These are phyloP conservation scores for Coleophora deauratella DNA, from an alignment of 2,888 invertebrate genomes.

Conservation along the genomic window DNA sequence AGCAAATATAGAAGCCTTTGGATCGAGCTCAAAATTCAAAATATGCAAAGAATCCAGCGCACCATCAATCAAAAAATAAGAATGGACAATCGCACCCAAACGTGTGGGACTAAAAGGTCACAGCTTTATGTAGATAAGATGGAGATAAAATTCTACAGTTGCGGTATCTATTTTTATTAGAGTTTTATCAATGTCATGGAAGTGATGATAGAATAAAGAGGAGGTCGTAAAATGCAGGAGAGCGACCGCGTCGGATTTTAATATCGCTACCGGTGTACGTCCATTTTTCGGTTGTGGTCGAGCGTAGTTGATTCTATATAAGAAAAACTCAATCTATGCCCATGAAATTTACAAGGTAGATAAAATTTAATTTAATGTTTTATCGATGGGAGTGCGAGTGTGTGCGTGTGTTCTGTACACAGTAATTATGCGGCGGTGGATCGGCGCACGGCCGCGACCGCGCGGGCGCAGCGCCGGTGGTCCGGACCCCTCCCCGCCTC, in stretches of 20 bases:
- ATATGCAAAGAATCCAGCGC: constrained; percentile 45
- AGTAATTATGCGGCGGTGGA: constrained; percentile 69
- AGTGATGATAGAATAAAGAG: constrained; percentile 32
- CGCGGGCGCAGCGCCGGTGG: constrained; percentile 69
- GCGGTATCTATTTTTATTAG: constrained; percentile 29
- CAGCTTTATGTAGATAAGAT: constrained; percentile 35
- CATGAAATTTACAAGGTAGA: constrained; percentile 67
- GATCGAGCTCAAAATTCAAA: constrained; percentile 43
- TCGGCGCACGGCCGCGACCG: constrained; percentile 34
- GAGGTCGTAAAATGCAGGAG: constrained; percentile 29
- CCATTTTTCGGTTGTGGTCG: constrained; percentile 22
- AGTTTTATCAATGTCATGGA: constrained; percentile 32
- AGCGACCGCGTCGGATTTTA: constrained; percentile 43
- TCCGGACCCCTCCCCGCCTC: constrained; percentile 39
- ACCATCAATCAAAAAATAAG: constrained; percentile 16
- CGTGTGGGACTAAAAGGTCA: constrained; percentile 32
- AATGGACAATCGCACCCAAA: constrained; percentile 31
- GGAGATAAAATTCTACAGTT: constrained; percentile 33
- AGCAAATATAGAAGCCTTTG: constrained; percentile 65
- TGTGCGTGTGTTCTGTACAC: constrained; percentile 53
- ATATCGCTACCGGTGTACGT: constrained; percentile 46
- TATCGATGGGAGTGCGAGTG: constrained; percentile 47
- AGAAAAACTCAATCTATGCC: constrained; percentile 59
- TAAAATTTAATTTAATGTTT: constrained; percentile 67
- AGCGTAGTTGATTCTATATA: constrained; percentile 21